Evolutionary conservation across 2,797 vertebrate species (phyloP).

Genomic region (Spheniscus humboldti): DNA sequence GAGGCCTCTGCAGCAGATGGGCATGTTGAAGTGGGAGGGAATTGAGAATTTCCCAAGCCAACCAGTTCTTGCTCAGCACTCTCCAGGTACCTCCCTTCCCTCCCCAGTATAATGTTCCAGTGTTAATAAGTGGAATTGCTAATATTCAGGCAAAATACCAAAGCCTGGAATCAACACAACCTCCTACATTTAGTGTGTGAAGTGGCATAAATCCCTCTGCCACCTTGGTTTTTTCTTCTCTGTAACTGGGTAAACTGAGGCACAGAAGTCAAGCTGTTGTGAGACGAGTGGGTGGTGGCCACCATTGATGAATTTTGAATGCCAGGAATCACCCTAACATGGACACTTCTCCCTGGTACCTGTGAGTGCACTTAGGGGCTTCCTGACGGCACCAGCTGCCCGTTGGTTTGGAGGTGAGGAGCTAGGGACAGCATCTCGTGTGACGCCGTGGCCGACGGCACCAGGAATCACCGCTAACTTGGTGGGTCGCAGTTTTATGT

Average conservation of each 20-base stretch:
- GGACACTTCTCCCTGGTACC: fast-evolving
- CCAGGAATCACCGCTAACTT: background rate
- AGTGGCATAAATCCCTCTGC: background rate
- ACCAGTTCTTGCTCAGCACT: background rate
- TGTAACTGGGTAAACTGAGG: background rate
- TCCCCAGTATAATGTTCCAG: background rate
- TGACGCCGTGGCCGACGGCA: background rate
- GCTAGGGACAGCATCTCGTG: background rate
- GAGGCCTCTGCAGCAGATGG: background rate
- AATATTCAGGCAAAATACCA: background rate
- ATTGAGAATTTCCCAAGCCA: background rate
- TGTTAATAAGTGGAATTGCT: background rate
- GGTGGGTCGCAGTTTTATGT: too few relatives aligned
- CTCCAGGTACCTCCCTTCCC: background rate
- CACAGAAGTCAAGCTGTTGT: background rate
- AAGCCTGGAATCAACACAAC: background rate
- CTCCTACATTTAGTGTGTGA: background rate
- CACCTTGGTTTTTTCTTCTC: background rate
- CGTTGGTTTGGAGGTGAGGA: fast-evolving
- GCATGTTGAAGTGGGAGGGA: background rate
- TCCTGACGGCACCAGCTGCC: background rate
- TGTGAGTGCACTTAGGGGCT: background rate
- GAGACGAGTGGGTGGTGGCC: background rate
- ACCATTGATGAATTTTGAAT: background rate
- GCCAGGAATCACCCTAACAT: background rate